These are phyloP conservation scores for Drosophila differens DNA, from an alignment of 2,888 invertebrate species.

Conservation along the genomic window DNA sequence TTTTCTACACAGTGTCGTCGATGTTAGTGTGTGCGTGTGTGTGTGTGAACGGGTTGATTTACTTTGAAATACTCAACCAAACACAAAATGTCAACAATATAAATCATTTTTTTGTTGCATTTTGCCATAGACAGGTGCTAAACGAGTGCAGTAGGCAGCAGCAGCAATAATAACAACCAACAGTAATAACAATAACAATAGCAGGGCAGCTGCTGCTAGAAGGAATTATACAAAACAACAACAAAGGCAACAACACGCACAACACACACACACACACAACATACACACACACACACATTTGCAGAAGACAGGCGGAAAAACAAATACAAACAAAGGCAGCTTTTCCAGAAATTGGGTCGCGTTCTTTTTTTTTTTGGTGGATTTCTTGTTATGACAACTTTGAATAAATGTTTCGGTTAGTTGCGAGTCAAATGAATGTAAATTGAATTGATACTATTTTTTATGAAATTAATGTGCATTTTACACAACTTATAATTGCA, in stretches of 20 bases:
- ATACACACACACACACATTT: slow-evolving; percentile 39
- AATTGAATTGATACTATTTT: slow-evolving; percentile 3
- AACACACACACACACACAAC: slow-evolving; percentile 33
- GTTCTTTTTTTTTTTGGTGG: slow-evolving; percentile 32
- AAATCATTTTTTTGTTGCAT: slow-evolving; percentile 35
- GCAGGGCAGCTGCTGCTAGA: slow-evolving; percentile 32
- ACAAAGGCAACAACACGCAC: slow-evolving; percentile 41
- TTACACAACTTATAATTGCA: slow-evolving; percentile 4
- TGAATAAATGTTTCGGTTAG: slow-evolving; percentile 61
- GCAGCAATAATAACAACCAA: slow-evolving; percentile 9
- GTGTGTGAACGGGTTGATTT: slow-evolving; percentile 53
- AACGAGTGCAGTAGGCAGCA: slow-evolving; percentile 15
- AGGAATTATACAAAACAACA: slow-evolving; percentile 39
- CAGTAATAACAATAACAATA: slow-evolving; percentile 23
- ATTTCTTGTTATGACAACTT: slow-evolving; percentile 65
- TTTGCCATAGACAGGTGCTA: slow-evolving; percentile 35
- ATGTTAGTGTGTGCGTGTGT: slow-evolving; percentile 52
- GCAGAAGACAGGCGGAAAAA: slow-evolving; percentile 45
- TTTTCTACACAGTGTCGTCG: slow-evolving; percentile 33
- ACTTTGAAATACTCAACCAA: slow-evolving; percentile 36
- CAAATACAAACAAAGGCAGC: slow-evolving; percentile 74
- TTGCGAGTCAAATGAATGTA: slow-evolving; percentile 7
- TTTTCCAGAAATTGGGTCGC: slow-evolving; percentile 78
- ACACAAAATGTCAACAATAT: slow-evolving; percentile 55
- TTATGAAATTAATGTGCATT: slow-evolving; percentile 2